A percentile compares a stretch with the other conserved stretches of the same genome.
Conservation (phyloP, 2,888 invertebrate species). For the Hydroisotoma schaefferi region DNA sequence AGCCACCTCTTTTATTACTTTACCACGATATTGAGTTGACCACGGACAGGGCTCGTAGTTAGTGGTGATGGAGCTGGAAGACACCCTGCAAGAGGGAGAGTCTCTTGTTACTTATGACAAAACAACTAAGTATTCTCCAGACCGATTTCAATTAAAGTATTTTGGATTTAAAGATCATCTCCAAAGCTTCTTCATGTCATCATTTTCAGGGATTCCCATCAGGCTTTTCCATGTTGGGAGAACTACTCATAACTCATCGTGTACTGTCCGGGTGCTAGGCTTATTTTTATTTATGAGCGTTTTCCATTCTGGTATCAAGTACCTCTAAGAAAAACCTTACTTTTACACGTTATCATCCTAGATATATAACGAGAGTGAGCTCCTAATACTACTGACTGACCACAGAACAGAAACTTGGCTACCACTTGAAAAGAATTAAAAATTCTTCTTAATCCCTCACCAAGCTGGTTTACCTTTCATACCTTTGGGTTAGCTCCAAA, state of each 20-base stretch:
- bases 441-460: neutral
- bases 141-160: conserved; percentile 10
- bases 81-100: no score
- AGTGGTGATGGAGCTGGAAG: neutral
- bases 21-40: conserved; percentile 12
- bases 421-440: conserved; percentile 6
- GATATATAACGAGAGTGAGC: neutral
- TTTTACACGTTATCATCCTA: conserved; percentile 5
- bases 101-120: conserved; percentile 8
- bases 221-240: conserved; percentile 10
- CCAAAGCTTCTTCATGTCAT: conserved; percentile 12
- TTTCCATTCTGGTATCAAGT: conserved; percentile 3
- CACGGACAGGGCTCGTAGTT: no score
- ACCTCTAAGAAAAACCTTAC: conserved; percentile 6
- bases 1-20: conserved; percentile 17
- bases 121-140: conserved; percentile 12
- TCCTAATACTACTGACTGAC: neutral
- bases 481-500: no score
- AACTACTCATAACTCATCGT: conserved; percentile 10
- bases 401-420: neutral
- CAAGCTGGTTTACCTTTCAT: neutral
- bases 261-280: conserved; percentile 10
- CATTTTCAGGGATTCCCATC: conserved; percentile 8
- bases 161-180: conserved; percentile 19
- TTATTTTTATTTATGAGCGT: conserved; percentile 9